Percentiles rank a stretch among this genome's conserved stretches.
phyloP scores from a whole-genome alignment of 2,113 vertebrate genomes.

The Fregetta grallaria region DNA sequence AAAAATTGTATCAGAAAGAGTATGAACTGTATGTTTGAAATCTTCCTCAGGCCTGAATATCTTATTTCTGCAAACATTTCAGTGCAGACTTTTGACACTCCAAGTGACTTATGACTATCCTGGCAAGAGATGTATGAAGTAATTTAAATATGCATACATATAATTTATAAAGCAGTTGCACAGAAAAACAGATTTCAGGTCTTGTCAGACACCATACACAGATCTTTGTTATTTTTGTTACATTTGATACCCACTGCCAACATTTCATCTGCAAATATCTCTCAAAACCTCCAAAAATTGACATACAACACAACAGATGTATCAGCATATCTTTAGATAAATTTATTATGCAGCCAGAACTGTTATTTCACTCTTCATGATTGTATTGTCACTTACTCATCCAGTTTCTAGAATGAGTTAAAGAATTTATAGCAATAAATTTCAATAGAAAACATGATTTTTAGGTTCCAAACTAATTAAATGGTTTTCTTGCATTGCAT shows the following conservation, averaged over 20 bases:
- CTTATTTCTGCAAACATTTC: background rate
- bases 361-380: background rate
- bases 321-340: background rate
- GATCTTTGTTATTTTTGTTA: background rate
- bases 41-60: background rate
- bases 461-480: background rate
- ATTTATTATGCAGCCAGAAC: background rate
- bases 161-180: background rate
- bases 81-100: background rate
- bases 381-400: background rate
- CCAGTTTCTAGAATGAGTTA: background rate
- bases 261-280: background rate
- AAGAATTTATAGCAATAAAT: background rate
- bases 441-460: background rate
- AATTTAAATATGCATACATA: background rate
- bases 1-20: background rate
- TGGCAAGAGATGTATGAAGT: background rate
- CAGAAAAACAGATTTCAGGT: background rate
- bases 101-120: background rate
- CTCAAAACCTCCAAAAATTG: background rate
- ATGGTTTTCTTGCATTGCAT: background rate
- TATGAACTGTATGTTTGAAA: background rate
- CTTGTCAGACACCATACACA: background rate
- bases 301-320: background rate
- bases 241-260: background rate